Base-by-base conservation (phyloP, 1,140 invertebrate species). In the Pseudachorutes palmiensis region DNA sequence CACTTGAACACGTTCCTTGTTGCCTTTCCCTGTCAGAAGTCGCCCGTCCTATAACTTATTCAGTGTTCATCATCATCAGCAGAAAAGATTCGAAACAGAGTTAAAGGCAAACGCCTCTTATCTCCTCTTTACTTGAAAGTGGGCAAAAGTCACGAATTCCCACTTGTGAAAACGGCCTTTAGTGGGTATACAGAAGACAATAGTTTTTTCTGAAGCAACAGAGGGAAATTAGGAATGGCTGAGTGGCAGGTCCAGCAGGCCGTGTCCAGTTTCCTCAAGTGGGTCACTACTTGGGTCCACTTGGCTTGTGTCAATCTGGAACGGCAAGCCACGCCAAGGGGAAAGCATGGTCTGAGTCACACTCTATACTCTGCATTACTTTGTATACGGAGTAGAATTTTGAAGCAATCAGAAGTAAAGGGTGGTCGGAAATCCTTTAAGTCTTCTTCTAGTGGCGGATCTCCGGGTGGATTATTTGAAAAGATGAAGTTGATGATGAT, bases 401-500 rank as follows among this genome's bases (percentile, higher is more conserved):
- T 45, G 36, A 45, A 19, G 36, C 36, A 45, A 45, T 45, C 36
- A 45, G 36, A 45, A 19, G 19, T 45, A 19, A 9, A 45, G 36
- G 36, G 36, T 45, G 9, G 9, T 45, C 36, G 36, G 19, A 45
- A 45, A 45, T 45, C 36, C 36, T 45, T 45, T 45, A 45, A 45
- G 36, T 45, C 36, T 45, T 19, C 36, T 45, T 45, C 36, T 45
- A 45, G 36, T 45, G 36, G 36, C 36, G 36, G 36, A 45, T 45
- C 36, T 45, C 19, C 36, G 36, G 9, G 9, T 45, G 36, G 36
- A 45, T 45, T 45, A 45, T 45, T 45, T 45, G 36, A 12, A 19
- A 45, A 45, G 36, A 45, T 60, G 26, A 60, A 60, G 12, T 31
- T 31, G 26, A 60, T 60, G 30, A 60, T 55, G 51, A 55, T 55